These are phyloP conservation scores for Sceliomorpha sp. DNA, from an alignment of 2,888 invertebrate species.

Conservation along the genomic window DNA sequence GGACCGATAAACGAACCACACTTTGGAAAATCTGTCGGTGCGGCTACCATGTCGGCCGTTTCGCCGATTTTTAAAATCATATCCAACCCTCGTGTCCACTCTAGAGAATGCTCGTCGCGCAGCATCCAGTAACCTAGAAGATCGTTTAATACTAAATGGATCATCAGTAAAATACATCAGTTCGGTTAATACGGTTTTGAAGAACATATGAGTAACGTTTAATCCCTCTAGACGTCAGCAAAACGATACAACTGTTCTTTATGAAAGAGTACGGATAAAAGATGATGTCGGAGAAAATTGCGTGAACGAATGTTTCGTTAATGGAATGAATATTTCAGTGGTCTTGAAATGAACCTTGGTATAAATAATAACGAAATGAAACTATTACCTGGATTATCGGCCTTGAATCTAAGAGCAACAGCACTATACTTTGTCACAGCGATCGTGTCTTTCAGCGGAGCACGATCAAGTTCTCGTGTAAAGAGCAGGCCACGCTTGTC, in stretches of 20 bases:
- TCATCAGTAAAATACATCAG: too few species aligned
- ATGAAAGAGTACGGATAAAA: too few species aligned
- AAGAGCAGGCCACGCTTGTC: constrained; percentile 83
- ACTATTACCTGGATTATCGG: constrained; percentile 86
- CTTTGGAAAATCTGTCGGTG: constrained; percentile 88
- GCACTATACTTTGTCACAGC: constrained; percentile 87
- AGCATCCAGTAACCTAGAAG: constrained; percentile 88
- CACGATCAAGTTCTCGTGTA: constrained; percentile 83
- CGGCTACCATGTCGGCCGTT: constrained; percentile 83
- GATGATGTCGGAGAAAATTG: too few species aligned
- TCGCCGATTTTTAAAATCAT: constrained; percentile 88
- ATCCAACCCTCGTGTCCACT: constrained; percentile 89
- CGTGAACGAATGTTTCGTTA: too few species aligned
- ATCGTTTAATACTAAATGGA: constrained; percentile 7
- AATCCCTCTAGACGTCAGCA: too few species aligned
- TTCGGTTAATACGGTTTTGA: too few species aligned
- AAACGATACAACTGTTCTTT: too few species aligned
- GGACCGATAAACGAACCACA: constrained; percentile 90
- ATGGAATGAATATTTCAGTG: too few species aligned
- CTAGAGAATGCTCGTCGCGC: constrained; percentile 87
- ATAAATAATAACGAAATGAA: neutral
- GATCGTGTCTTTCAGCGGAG: constrained; percentile 88
- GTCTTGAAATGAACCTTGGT: too few species aligned
- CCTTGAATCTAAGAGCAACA: constrained; percentile 86
- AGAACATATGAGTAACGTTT: too few species aligned